phyloP scores from a whole-genome alignment of 2,797 vertebrate genomes.

The Mycteria americana region DNA sequence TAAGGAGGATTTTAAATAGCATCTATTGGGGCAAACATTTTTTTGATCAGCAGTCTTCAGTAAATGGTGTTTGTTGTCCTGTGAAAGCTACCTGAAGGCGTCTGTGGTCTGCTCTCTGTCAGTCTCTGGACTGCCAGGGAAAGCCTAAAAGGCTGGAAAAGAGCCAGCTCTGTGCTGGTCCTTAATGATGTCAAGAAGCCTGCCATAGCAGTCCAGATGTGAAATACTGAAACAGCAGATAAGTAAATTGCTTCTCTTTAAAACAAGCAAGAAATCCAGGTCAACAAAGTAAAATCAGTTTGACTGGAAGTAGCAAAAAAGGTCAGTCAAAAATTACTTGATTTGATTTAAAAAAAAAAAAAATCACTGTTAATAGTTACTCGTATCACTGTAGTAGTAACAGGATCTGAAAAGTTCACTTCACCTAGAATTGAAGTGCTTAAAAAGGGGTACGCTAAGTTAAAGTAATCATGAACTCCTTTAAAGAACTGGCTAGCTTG shows the following conservation, averaged over 20 bases:
- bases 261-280: background rate
- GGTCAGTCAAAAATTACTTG: background rate
- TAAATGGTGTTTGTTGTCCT: background rate
- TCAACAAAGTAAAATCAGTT: background rate
- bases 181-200: background rate
- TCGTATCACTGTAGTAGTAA: background rate
- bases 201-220: background rate
- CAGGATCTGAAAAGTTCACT: background rate
- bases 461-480: background rate
- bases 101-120: background rate
- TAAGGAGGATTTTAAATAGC: background rate
- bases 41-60: background rate
- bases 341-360: no score
- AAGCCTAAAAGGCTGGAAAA: background rate
- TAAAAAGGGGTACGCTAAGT: background rate
- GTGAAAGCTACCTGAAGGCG: background rate
- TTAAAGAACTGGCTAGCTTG: slow-evolving; percentile 19
- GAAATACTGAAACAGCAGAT: background rate
- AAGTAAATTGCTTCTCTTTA: background rate
- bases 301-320: background rate
- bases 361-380: background rate
- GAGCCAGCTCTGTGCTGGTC: background rate
- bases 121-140: background rate
- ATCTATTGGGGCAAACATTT: background rate
- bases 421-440: background rate